Base-by-base conservation (phyloP, 2,113 vertebrate species). In the Myiagra hebetior region DNA sequence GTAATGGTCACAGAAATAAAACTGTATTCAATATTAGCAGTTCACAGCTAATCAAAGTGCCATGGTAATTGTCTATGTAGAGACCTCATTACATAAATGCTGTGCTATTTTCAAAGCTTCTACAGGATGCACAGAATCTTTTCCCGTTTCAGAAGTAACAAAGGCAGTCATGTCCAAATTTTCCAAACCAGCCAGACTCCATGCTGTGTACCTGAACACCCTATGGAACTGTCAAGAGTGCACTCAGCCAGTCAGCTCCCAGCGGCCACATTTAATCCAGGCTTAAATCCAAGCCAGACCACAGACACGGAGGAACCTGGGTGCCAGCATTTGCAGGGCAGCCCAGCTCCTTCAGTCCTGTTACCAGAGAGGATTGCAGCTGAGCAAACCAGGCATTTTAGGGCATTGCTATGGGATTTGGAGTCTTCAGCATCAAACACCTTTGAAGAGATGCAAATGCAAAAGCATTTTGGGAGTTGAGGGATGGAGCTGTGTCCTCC, bases 291-390 rank as follows among this genome's bases (percentile, higher is more conserved):
- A 4, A 79, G 39, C 10, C 46, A 53, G 44, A 70, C 20, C 62
- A 80, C 44, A 75, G 19, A 42, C 0, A 2, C 10, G 20, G 27
- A 49, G 17, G 28, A 22, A 72, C 26, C 35, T 9, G 3, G 20
- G 13, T 35, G 1, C 1, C 24, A 39, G 17, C 15, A 35, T 8
- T 1, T 53, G 39, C 2, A 1, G 37, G 20, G 26, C 35, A 72
- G 52, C 33, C 47, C 57, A 70, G 46, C 26, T 76, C 28, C 79
- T 73, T 64, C 37, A 24, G 16, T 57, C 62, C 63, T 59, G 15
- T 27, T 84, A 55, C 35, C 23, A 47, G 18, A 83, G 2, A 53
- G n/a, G 31, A 52, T 2, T 16, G 17, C 35, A 67, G 15, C 70
- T 63, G 67, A 50, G 47, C 8, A 55, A 47, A 37, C 33, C 13